Evolutionary conservation across 2,113 vertebrate genomes (phyloP), one percentile per base, ranked within the genome.

Genomic region (Cygnus buccinator): DNA sequence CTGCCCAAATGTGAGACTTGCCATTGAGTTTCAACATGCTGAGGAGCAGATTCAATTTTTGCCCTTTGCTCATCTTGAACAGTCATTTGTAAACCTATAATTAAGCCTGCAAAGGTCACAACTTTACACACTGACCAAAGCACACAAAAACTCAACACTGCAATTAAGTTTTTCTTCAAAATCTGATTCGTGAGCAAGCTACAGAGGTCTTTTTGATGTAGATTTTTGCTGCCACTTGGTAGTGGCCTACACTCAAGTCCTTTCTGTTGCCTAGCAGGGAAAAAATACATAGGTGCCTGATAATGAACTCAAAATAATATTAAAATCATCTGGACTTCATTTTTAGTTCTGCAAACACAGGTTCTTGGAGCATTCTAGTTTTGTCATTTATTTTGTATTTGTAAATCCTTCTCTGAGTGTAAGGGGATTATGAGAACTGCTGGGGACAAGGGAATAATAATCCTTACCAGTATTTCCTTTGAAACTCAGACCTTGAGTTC

Each of bases 391-490:
- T 67, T 91, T 91, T 85, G 43, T 84, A 57, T 94, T 96, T 91
- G 79, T 84, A 95, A 97, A 94, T 97, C 89, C 46, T 76, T 15
- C 37, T 89, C 65, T 39, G 72, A 92, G 77, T 48, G 75, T 92
- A 95, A 97, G 73, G 78, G 67, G 68, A 95, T 93, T 96, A 86
- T 66, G 77, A 67, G 76, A 94, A 93, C 85, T 94, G 66, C n/a
- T 85, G 94, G 94, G 90, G 28, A 93, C 90, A 90, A 92, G 84
- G 87, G 96, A 96, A 95, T 96, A 97, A 95, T 97, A 98, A 97
- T 94, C 92, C 95, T 91, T 89, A 95, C 82, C 91, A 92, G 33
- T 87, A 94, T 66, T 94, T 93, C 73, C 73, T 97, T 97, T 97
- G 83, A 97, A 97, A 96, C 20, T 7, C 39, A 95, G 82, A 96